phyloP scores from a whole-genome alignment of 2,113 vertebrate species.

The Apteryx mantelli region DNA sequence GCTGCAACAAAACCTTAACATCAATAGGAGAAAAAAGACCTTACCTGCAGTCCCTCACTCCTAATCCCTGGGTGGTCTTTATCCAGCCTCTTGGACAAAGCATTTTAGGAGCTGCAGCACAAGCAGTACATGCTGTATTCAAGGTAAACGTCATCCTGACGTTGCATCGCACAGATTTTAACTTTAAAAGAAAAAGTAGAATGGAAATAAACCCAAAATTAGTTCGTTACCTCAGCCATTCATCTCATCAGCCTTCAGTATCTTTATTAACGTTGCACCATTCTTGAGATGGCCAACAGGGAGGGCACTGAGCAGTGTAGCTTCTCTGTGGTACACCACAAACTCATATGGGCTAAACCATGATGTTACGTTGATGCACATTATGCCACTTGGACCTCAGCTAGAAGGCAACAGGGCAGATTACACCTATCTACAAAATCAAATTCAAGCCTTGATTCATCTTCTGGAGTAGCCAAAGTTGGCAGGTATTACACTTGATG shows the following conservation, averaged over 20 bases:
- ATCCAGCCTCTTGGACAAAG: constrained; percentile 78
- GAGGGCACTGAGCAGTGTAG: not conserved
- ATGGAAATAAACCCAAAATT: not conserved
- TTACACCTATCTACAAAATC: not conserved
- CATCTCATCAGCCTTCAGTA: not conserved
- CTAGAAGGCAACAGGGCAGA: not conserved
- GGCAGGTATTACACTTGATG: too few relatives aligned
- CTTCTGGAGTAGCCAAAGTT: not conserved
- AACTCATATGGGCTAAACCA: not conserved
- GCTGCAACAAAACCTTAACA: not conserved
- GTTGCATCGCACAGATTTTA: constrained; percentile 74
- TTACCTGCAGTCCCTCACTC: constrained; percentile 82
- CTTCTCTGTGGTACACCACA: not conserved
- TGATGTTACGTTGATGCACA: not conserved
- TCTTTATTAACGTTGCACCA: not conserved
- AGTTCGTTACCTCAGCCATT: not conserved
- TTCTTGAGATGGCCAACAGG: not conserved
- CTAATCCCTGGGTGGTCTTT: not conserved
- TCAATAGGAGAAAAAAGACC: not conserved
- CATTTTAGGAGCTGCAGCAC: constrained; percentile 54
- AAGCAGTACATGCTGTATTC: constrained; percentile 80
- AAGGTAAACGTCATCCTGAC: constrained; percentile 57
- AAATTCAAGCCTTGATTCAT: not conserved
- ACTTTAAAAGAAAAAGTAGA: constrained; percentile 27
- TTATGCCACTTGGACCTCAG: not conserved